phyloP scores from a whole-genome alignment of 2,113 vertebrate species.

The Entosphenus tridentatus region DNA sequence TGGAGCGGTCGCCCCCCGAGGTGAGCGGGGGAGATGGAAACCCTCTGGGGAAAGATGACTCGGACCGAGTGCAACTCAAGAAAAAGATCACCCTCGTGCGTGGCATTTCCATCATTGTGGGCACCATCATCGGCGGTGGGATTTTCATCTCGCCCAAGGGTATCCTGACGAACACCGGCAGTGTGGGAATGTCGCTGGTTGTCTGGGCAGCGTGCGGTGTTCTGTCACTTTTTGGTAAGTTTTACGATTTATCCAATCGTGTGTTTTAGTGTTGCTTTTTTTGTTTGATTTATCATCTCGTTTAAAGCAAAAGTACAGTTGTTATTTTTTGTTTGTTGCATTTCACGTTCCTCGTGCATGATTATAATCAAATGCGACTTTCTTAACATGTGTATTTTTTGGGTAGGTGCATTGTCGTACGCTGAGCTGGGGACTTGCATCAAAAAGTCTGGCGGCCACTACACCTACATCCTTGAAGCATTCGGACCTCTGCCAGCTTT shows the following conservation, averaged over 20 bases:
- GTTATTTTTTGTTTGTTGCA: background rate
- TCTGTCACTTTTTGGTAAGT: slow-evolving; percentile 46
- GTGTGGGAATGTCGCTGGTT: slow-evolving; percentile 41
- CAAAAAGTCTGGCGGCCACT: slow-evolving; percentile 86
- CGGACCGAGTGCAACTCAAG: slow-evolving; percentile 23
- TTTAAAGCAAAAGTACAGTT: background rate
- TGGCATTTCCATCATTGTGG: slow-evolving; percentile 34
- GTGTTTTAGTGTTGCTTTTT: background rate
- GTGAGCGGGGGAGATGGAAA: too few species aligned
- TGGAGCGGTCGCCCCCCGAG: too few species aligned
- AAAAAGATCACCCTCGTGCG: slow-evolving; percentile 35
- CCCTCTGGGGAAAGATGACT: too few species aligned
- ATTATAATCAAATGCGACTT: background rate
- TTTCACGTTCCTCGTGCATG: background rate
- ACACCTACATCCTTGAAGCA: slow-evolving; percentile 72
- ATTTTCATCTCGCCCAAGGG: slow-evolving; percentile 68
- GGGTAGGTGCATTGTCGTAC: slow-evolving; percentile 59
- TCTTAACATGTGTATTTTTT: slow-evolving; percentile 9
- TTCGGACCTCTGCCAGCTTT: slow-evolving; percentile 78
- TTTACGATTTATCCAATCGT: background rate
- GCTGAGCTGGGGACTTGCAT: slow-evolving; percentile 80
- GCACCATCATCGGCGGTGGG: slow-evolving; percentile 53
- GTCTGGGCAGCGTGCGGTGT: slow-evolving; percentile 44
- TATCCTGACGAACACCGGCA: slow-evolving; percentile 45
- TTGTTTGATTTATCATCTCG: background rate